Conservation (phyloP, 2,797 vertebrate genomes). For the Anniella stebbinsi region DNA sequence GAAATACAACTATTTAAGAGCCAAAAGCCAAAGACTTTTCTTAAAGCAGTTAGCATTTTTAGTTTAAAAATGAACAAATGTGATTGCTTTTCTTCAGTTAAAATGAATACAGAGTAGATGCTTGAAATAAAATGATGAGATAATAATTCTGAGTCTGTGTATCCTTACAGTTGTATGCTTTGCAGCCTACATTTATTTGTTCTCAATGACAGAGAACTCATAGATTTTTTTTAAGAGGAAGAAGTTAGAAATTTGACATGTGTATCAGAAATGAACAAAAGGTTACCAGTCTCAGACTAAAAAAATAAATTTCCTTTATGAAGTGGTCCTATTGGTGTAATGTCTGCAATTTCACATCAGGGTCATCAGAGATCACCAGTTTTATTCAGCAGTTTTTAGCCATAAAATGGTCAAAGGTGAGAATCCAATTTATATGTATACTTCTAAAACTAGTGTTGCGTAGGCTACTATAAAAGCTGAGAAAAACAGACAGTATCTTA, state of each 20-base stretch:
- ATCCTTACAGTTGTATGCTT: slow-evolving; percentile 41
- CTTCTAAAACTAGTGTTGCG: slow-evolving; percentile 3
- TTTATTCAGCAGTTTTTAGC: slow-evolving; percentile 38
- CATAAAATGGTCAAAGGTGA: slow-evolving; percentile 5
- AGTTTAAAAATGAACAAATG: slow-evolving; percentile 20
- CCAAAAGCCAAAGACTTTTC: slow-evolving; percentile 21
- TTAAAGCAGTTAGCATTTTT: slow-evolving; percentile 8
- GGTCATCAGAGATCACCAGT: slow-evolving; percentile 17
- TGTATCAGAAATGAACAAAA: slow-evolving; percentile 24
- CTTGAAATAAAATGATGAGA: background rate
- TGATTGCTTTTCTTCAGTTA: slow-evolving; percentile 22
- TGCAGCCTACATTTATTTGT: slow-evolving; percentile 11
- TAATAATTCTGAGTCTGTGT: slow-evolving; percentile 17
- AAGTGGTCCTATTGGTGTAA: slow-evolving; percentile 29
- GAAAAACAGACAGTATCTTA: background rate
- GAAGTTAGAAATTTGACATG: slow-evolving; percentile 10
- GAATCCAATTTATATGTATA: slow-evolving; percentile 11
- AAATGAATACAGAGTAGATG: background rate
- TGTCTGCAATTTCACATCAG: slow-evolving; percentile 36
- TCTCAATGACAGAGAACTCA: slow-evolving; percentile 6
- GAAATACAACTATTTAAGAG: background rate
- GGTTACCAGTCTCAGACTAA: background rate
- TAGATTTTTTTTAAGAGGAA: background rate
- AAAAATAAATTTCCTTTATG: slow-evolving; percentile 12
- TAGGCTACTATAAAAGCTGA: background rate